These are phyloP conservation scores for Hylyphantes graminicola DNA, from an alignment of 1,140 invertebrate genomes.

Conservation along the genomic window DNA sequence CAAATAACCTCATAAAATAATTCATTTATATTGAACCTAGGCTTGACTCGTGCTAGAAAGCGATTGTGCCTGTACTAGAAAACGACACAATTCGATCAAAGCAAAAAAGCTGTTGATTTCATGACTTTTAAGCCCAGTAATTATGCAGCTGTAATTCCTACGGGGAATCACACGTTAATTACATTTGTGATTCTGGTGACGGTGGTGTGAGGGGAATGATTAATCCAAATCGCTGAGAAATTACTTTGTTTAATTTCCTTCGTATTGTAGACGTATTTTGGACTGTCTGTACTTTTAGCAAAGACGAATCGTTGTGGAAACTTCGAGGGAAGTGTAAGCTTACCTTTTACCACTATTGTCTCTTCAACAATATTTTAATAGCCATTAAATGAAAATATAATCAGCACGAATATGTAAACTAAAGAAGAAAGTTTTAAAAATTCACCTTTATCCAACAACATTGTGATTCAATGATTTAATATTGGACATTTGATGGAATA, in stretches of 20 bases:
- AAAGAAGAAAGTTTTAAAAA: too few relatives aligned
- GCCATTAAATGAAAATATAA: too few relatives aligned
- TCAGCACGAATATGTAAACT: too few relatives aligned
- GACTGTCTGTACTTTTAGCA: too few relatives aligned
- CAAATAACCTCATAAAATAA: constrained; percentile 7
- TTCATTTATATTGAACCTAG: constrained; percentile 2
- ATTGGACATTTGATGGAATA: too few relatives aligned
- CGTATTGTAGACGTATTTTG: too few relatives aligned
- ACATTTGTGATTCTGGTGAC: constrained; percentile 34
- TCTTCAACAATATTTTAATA: too few relatives aligned
- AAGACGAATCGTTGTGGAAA: too few relatives aligned
- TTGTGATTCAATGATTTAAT: too few relatives aligned
- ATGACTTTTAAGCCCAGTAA: constrained; percentile 20
- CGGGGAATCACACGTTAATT: constrained; percentile 50
- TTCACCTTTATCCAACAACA: too few relatives aligned
- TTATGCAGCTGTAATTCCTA: constrained; percentile 47
- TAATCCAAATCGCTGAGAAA: constrained; percentile 31
- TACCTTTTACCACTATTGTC: too few relatives aligned
- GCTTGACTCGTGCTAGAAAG: constrained; percentile 12
- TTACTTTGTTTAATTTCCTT: constrained; percentile 21
- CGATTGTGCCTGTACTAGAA: not conserved
- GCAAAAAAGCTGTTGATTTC: constrained; percentile 38
- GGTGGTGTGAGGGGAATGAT: constrained; percentile 19
- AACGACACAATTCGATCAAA: constrained; percentile 19
- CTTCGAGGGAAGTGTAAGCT: too few relatives aligned